Conservation (phyloP, 2,797 vertebrate species). For the Vultur gryphus region DNA sequence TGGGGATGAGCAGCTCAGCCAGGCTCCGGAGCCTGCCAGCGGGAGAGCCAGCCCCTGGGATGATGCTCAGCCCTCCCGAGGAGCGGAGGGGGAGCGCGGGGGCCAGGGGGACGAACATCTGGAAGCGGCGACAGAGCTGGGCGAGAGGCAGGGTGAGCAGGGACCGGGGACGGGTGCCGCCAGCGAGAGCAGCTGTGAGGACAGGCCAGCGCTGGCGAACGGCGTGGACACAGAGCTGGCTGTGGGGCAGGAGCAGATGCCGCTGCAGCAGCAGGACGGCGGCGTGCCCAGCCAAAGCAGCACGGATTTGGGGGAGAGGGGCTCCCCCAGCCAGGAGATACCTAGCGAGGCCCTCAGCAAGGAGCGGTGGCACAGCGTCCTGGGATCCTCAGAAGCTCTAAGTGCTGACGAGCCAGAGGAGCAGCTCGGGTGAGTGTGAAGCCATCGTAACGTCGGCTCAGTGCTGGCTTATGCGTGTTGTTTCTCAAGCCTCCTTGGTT, state of each 20-base stretch:
- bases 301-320: not conserved
- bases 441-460: fast-evolving
- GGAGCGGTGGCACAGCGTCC: not conserved
- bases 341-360: not conserved
- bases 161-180: not conserved
- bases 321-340: not conserved
- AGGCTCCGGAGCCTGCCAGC: not conserved
- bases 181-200: not conserved
- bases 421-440: constrained; percentile 40
- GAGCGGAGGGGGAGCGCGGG: not conserved
- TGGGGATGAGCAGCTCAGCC: not conserved
- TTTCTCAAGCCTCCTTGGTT: not conserved
- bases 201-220: not conserved
- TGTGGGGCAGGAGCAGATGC: not conserved
- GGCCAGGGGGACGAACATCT: not conserved
- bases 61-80: not conserved
- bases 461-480: not conserved
- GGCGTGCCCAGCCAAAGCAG: not conserved
- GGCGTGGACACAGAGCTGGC: not conserved
- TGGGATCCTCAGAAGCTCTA: constrained; percentile 4
- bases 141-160: not conserved
- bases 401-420: not conserved
- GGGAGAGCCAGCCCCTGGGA: not conserved
- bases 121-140: not conserved
- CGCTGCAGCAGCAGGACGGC: not conserved